These are phyloP conservation scores for Helicoverpa assulta DNA, from an alignment of 2,888 invertebrate genomes.

Conservation along the genomic window DNA sequence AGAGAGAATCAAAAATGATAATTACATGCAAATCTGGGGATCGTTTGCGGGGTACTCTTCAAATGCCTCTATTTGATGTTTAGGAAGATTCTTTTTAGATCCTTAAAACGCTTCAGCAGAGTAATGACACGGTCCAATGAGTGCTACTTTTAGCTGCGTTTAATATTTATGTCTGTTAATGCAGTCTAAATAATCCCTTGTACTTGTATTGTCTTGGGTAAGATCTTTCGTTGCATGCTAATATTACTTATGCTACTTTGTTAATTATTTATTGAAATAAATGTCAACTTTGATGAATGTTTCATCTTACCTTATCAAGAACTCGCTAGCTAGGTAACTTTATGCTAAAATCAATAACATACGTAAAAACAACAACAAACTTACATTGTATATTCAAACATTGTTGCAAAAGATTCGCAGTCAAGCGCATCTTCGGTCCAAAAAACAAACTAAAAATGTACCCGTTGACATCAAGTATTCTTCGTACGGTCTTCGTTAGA, in stretches of 20 bases:
- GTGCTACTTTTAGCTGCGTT: conserved; percentile 39
- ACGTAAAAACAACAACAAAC: conserved; percentile 5
- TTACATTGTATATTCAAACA: conserved; percentile 60
- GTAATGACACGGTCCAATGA: conserved; percentile 64
- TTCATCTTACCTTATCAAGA: not conserved
- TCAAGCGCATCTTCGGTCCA: conserved; percentile 43
- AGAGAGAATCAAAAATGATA: conserved; percentile 91
- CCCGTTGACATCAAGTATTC: conserved; percentile 85
- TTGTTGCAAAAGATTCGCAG: conserved; percentile 48
- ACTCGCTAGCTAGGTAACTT: not conserved
- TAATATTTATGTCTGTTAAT: conserved; percentile 59
- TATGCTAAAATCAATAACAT: not conserved
- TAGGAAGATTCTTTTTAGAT: conserved; percentile 67
- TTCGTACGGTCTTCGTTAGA: conserved; percentile 84
- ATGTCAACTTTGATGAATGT: not conserved
- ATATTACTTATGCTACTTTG: not conserved
- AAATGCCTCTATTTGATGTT: conserved; percentile 70
- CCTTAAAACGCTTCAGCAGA: conserved; percentile 54
- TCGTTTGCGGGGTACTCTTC: conserved; percentile 76
- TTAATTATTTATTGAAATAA: not conserved
- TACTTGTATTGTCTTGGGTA: conserved; percentile 32
- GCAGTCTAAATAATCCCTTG: conserved; percentile 51
- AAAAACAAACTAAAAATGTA: conserved; percentile 67
- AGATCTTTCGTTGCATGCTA: not conserved
- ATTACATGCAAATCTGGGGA: conserved; percentile 89